Evolutionary conservation across 30 jellyfish, hydroid and myxozoan genomes (phyloP).

Genomic region (Nemopilema nomurai): DNA sequence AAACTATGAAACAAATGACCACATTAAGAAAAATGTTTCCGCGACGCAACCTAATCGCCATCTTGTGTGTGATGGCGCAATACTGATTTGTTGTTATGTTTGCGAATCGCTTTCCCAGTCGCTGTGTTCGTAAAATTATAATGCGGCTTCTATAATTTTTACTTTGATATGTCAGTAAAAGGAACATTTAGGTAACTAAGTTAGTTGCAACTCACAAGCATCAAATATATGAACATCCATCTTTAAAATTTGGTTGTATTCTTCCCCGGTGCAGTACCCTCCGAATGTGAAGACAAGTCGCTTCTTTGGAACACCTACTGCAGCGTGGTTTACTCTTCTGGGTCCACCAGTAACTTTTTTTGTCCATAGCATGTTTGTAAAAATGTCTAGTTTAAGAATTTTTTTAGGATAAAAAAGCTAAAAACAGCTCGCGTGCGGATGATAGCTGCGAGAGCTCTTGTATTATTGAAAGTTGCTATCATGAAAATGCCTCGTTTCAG

Average conservation of each 20-base stretch:
- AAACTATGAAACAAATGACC: too few species aligned
- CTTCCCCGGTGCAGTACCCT: constrained; percentile 73
- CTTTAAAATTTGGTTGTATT: constrained; percentile 53
- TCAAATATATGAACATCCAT: constrained; percentile 66
- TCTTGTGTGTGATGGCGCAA: too few species aligned
- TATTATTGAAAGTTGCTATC: neutral
- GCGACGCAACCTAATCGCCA: too few species aligned
- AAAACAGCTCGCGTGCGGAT: neutral
- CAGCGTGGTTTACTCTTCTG: constrained; percentile 78
- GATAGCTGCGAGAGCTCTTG: neutral
- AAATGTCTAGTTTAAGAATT: too few species aligned
- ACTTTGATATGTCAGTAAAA: too few species aligned
- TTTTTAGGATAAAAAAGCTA: neutral
- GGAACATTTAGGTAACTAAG: too few species aligned
- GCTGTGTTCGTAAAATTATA: too few species aligned
- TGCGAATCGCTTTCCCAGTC: too few species aligned
- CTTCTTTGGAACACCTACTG: constrained; percentile 55
- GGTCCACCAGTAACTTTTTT: constrained; percentile 67
- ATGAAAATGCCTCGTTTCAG: neutral
- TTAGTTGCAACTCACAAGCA: constrained; percentile 36
- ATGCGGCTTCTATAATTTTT: too few species aligned
- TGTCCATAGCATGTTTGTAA: constrained; percentile 59
- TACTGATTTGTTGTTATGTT: too few species aligned
- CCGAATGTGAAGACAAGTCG: constrained; percentile 58
- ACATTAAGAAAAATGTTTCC: too few species aligned